These are phyloP conservation scores for Formica exsecta DNA, from an alignment of 1,140 invertebrate species.

Conservation along the genomic window DNA sequence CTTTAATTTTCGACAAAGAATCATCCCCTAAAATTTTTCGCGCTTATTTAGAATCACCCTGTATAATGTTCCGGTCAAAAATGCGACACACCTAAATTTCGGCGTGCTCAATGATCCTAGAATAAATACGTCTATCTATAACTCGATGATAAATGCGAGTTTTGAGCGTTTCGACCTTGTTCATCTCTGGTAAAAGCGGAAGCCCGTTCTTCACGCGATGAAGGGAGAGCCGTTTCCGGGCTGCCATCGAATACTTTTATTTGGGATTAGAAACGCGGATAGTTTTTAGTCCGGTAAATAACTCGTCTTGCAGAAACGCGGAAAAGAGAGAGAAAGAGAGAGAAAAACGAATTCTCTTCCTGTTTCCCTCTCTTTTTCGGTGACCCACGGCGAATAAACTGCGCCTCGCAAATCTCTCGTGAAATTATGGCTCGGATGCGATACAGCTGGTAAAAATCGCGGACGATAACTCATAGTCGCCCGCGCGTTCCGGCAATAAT, in stretches of 20 bases:
- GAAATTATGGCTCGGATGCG: constrained; percentile 51
- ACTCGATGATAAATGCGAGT: constrained; percentile 41
- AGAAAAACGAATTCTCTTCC: constrained; percentile 26
- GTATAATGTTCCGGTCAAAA: neutral
- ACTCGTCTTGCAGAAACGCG: constrained; percentile 15
- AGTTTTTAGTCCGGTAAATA: constrained; percentile 55
- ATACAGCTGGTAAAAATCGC: constrained; percentile 59
- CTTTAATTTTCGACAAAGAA: too few species aligned
- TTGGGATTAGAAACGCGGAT: constrained; percentile 51
- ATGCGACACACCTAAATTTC: constrained; percentile 27
- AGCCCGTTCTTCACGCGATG: constrained; percentile 50
- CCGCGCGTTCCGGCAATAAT: constrained; percentile 21
- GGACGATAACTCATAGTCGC: constrained; percentile 48
- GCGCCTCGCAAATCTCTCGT: constrained; percentile 38
- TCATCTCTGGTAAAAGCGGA: constrained; percentile 55
- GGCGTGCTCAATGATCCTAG: constrained; percentile 41
- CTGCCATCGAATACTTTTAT: constrained; percentile 53
- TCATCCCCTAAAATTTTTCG: too few species aligned
- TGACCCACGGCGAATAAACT: constrained; percentile 20
- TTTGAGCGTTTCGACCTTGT: constrained; percentile 55
- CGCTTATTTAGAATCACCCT: neutral
- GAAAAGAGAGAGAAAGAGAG: neutral
- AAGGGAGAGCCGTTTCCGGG: constrained; percentile 40
- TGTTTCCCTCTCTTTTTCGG: neutral
- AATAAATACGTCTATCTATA: constrained; percentile 54